A percentile compares a stretch with the other conserved stretches of the same genome.
Conservation (phyloP, 2,888 invertebrate species). For the Dynastes grantii region DNA sequence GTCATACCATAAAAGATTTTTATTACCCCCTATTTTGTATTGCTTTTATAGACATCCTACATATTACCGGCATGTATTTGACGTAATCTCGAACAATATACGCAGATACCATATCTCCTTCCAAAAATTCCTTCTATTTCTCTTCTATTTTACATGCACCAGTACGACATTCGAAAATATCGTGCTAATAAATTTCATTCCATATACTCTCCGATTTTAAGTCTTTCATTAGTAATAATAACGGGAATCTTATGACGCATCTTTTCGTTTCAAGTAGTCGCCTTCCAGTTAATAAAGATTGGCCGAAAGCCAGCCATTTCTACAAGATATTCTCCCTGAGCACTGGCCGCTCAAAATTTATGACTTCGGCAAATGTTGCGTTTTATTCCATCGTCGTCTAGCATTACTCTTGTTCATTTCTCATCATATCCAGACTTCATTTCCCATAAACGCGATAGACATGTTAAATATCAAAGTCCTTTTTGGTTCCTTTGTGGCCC, state of each 20-base stretch:
- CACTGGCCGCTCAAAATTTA: conserved; percentile 3
- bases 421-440: neutral
- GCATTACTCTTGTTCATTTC: conserved; percentile 5
- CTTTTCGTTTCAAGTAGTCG: conserved; percentile 24
- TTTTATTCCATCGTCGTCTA: conserved; percentile 23
- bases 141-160: neutral
- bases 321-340: neutral
- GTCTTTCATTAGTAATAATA: conserved; percentile 34
- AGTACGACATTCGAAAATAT: conserved; percentile 9
- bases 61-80: too few relatives aligned
- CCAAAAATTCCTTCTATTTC: neutral
- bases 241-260: conserved; percentile 12
- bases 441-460: too few relatives aligned
- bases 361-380: conserved; percentile 26
- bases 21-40: too few relatives aligned
- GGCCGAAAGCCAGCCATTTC: conserved; percentile 27
- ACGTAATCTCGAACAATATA: too few relatives aligned
- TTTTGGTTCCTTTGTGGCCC: too few relatives aligned
- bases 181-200: conserved; percentile 14
- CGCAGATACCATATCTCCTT: too few relatives aligned
- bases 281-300: conserved; percentile 33
- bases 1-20: too few relatives aligned
- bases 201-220: neutral
- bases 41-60: too few relatives aligned
- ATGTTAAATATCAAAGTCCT: too few relatives aligned